phyloP scores from a whole-genome alignment of 2,113 vertebrate genomes.

The Petroica traversi region DNA sequence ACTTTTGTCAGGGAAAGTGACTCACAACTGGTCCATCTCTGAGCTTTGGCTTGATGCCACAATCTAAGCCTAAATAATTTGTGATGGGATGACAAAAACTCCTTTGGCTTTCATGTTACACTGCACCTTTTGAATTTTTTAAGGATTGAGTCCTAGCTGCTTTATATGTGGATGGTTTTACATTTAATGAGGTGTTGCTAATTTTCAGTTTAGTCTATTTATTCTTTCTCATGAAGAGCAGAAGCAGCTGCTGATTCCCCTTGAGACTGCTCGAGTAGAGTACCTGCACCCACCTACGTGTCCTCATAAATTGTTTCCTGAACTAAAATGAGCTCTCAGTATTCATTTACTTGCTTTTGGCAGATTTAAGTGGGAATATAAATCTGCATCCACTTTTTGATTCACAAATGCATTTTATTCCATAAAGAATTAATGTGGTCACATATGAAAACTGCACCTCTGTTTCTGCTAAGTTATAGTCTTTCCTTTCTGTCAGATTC shows the following conservation, averaged over 20 bases:
- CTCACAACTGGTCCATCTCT: neutral
- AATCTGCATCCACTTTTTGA: constrained; percentile 67
- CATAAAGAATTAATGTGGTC: constrained; percentile 64
- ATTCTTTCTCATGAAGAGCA: constrained; percentile 6
- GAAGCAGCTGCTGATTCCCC: constrained; percentile 48
- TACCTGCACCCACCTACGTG: constrained; percentile 29
- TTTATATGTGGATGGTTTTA: constrained; percentile 45
- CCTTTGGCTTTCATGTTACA: constrained; percentile 16
- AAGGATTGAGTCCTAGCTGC: neutral
- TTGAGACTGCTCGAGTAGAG: neutral
- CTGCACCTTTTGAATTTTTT: constrained; percentile 55
- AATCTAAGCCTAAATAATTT: constrained; percentile 38
- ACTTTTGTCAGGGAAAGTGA: neutral
- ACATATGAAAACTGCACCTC: constrained; percentile 48
- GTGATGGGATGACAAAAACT: constrained; percentile 48
- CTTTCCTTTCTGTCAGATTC: neutral
- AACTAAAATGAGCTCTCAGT: constrained; percentile 30
- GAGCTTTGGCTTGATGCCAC: neutral
- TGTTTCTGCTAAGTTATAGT: constrained; percentile 41
- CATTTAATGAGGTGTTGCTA: constrained; percentile 55
- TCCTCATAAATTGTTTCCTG: constrained; percentile 49
- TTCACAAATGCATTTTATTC: constrained; percentile 68
- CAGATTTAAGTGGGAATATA: constrained; percentile 65
- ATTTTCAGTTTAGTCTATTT: constrained; percentile 56
- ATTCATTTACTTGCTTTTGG: constrained; percentile 59